Base-by-base conservation (phyloP, 2,113 vertebrate species). In the Eira barbara region DNA sequence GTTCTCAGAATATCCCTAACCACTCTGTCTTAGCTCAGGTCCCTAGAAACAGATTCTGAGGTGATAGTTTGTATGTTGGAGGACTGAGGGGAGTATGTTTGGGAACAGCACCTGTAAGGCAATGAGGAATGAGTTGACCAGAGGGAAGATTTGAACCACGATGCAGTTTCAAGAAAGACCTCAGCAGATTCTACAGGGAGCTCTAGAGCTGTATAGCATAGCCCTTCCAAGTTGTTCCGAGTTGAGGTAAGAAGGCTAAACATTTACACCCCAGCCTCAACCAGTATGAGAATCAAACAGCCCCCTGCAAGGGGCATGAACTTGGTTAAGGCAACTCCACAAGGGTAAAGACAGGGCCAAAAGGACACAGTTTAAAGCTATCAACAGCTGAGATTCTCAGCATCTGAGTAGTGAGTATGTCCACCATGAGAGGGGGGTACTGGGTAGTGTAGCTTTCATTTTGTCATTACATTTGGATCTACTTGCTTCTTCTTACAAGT, bases 1-100 rank as follows among this genome's bases (percentile, higher is more conserved):
- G 25, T 49, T 61, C 52, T 94, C 61, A 92, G 96, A 95, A 91
- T 55, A 76, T 55, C 1, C 31, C 17, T 82, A 29, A 55, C 20
- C 5, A 36, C n/a, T 47, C 15, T 29, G 1, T n/a, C 36, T 82
- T 63, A 71, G 45, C 23, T 79, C 21, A 36, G 6, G 39, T 80
- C n/a, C 20, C 52, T 79, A 83, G 31, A 90, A 36, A 87, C 31
- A 83, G 31, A 74, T 36, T 91, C 10, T 36, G 27, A 65, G 27
- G 13, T 87, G 8, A 85, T 29, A 7, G 57, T 78, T 61, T 89
- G 12, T 71, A 85, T 27, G 15, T 21, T 67, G n/a, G 14, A 42
- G 3, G 1, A n/a, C 39, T 52, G 23, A 1, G n/a, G 21, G 15
- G 1, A 7, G 15, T 23, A 42, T 55, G 9, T 81, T 55, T 65